A percentile compares a stretch with the other conserved stretches of the same genome.
These are phyloP conservation scores for Trachymyrmex cornetzi DNA, from an alignment of 1,140 invertebrate species.

Conservation along the genomic window DNA sequence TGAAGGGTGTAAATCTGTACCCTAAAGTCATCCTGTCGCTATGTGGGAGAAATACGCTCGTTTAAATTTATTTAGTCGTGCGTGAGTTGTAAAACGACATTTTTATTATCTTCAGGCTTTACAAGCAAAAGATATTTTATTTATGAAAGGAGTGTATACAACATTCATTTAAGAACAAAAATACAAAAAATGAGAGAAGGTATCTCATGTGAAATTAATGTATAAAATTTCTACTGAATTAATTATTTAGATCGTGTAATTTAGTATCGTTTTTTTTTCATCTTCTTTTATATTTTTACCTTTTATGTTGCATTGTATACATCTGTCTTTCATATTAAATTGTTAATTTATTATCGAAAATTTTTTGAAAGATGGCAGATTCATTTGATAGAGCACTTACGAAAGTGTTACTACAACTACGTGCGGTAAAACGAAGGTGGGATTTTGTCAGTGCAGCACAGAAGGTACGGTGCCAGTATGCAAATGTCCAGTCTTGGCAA, in stretches of 20 bases:
- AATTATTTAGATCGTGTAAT: neutral
- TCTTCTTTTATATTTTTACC: too few species aligned
- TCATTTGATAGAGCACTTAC: constrained; percentile 47
- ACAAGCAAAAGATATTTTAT: neutral
- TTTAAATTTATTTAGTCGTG: neutral
- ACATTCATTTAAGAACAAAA: neutral
- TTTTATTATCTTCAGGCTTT: constrained; percentile 3
- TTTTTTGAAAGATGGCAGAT: constrained; percentile 51
- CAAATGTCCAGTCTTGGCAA: constrained; percentile 83
- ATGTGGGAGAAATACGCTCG: constrained; percentile 14
- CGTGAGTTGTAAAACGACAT: constrained; percentile 1
- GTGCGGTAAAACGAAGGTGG: constrained; percentile 36
- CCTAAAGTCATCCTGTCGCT: constrained; percentile 26
- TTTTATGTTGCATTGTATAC: too few species aligned
- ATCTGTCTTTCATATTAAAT: neutral
- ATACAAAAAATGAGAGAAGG: neutral
- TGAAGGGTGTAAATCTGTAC: constrained; percentile 33
- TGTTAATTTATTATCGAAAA: constrained; percentile 56
- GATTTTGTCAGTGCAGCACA: constrained; percentile 21
- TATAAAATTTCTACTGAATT: neutral
- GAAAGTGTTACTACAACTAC: constrained; percentile 47
- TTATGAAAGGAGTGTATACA: neutral
- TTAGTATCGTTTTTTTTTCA: neutral
- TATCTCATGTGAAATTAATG: neutral
- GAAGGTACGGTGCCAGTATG: constrained; percentile 75